These are phyloP conservation scores for Canis aureus DNA, from an alignment of 2,113 vertebrate species.

Conservation along the genomic window DNA sequence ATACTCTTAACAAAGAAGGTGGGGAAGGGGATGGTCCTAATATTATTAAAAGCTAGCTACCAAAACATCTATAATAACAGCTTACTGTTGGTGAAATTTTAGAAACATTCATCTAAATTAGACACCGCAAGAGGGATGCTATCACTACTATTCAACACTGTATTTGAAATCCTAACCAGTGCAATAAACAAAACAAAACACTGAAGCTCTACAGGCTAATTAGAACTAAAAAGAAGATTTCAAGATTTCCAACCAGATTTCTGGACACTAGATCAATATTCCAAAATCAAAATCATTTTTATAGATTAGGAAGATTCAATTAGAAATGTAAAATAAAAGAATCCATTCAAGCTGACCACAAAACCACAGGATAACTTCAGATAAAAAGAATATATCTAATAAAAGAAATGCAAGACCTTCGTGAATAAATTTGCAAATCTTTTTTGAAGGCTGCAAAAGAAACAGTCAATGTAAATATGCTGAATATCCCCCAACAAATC, in stretches of 20 bases:
- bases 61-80: not conserved
- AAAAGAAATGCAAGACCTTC: not conserved
- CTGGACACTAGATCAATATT: not conserved
- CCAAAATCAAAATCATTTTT: not conserved
- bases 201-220: not conserved
- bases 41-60: not conserved
- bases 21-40: not conserved
- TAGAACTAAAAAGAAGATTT: not conserved
- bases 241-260: not conserved
- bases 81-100: not conserved
- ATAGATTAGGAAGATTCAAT: not conserved
- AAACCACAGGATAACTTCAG: not conserved
- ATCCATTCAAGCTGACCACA: not conserved
- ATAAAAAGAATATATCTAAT: not conserved
- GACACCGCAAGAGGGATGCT: not conserved
- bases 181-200: not conserved
- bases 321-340: not conserved
- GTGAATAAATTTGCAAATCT: not conserved
- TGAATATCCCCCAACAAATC: not conserved
- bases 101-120: not conserved
- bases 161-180: not conserved
- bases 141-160: not conserved
- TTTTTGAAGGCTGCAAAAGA: not conserved
- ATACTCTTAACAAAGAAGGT: not conserved
- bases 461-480: not conserved